Conservation (phyloP, 2,113 vertebrate species). For the Petroica traversi region DNA sequence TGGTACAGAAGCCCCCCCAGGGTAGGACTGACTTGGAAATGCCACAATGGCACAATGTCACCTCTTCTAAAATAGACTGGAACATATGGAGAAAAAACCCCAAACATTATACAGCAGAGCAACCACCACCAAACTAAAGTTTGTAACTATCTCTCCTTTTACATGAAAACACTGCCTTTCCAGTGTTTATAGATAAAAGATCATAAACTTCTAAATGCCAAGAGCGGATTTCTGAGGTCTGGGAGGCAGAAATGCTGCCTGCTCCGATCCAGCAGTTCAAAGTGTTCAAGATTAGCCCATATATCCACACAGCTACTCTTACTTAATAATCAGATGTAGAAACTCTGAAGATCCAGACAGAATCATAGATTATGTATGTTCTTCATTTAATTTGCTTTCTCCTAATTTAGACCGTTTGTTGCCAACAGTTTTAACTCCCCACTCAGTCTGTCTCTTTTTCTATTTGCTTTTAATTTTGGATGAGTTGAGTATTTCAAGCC, state of each 20-base stretch:
- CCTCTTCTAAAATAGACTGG: background rate
- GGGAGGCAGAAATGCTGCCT: background rate
- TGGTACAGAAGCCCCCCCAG: background rate
- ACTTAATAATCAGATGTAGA: background rate
- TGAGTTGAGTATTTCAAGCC: background rate
- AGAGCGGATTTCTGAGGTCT: background rate
- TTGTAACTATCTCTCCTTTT: background rate
- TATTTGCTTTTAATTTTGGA: background rate
- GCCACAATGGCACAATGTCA: background rate
- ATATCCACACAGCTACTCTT: background rate
- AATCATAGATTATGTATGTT: background rate
- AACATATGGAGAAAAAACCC: background rate
- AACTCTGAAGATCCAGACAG: background rate
- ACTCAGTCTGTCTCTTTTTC: background rate
- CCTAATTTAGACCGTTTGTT: background rate
- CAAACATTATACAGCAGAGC: background rate
- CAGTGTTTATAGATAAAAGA: background rate
- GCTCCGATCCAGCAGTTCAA: background rate
- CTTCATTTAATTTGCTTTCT: background rate
- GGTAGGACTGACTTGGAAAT: background rate
- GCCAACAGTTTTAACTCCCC: background rate
- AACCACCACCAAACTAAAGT: background rate
- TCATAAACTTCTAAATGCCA: background rate
- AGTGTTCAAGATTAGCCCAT: background rate
- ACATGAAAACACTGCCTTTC: background rate